Percentiles rank a stretch among this genome's conserved stretches.
Evolutionary conservation across 2,888 invertebrate species (phyloP).

Genomic region (Stramonita haemastoma): DNA sequence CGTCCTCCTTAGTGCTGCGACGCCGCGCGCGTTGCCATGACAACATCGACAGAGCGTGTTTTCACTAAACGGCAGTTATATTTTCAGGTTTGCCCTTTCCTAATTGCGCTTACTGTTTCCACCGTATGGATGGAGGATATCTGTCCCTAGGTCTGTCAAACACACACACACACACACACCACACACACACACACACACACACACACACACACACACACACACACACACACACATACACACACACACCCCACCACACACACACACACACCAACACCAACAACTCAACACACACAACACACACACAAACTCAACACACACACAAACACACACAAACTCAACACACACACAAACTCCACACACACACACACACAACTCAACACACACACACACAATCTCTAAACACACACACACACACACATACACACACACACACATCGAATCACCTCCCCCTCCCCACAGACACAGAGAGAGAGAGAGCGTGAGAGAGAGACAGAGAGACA

Average conservation of each 20-base stretch:
- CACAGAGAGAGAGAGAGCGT: too few relatives aligned
- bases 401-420: too few relatives aligned
- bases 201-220: neutral
- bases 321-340: too few relatives aligned
- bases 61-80: neutral
- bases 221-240: neutral
- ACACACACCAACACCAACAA: neutral
- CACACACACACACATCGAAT: too few relatives aligned
- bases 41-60: neutral
- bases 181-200: neutral
- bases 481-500: too few relatives aligned
- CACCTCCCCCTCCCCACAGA: too few relatives aligned
- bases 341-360: too few relatives aligned
- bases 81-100: neutral
- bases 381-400: too few relatives aligned
- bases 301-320: too few relatives aligned
- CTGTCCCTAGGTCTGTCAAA: neutral
- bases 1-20: neutral
- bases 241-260: neutral
- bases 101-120: neutral
- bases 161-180: neutral
- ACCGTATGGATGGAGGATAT: neutral
- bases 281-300: neutral
- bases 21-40: neutral
- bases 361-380: too few relatives aligned